Evolutionary conservation across 2,888 invertebrate species (phyloP).

Genomic region (Graphium colonna): DNA sequence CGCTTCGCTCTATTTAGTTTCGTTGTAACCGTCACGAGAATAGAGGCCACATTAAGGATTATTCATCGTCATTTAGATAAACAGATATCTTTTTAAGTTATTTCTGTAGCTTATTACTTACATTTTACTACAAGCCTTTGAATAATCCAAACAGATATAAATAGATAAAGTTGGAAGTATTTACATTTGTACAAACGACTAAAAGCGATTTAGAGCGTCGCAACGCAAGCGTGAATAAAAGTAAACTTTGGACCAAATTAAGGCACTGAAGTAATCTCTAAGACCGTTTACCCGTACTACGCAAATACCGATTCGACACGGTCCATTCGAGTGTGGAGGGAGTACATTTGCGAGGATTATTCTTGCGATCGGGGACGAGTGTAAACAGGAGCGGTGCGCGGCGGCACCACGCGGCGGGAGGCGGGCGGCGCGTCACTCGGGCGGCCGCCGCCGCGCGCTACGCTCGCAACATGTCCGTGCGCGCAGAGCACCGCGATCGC

Average conservation of each 20-base stretch:
- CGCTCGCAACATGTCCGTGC: conserved; percentile 76
- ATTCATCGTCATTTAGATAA: not conserved
- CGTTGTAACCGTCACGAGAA: conserved; percentile 30
- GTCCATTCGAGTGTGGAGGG: conserved; percentile 50
- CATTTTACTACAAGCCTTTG: no score
- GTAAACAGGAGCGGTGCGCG: conserved; percentile 63
- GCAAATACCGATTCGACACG: conserved; percentile 53
- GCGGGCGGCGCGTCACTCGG: conserved; percentile 56
- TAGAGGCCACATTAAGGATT: not conserved
- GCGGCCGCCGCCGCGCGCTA: conserved; percentile 74
- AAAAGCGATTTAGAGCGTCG: not conserved
- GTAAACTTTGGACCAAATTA: conserved; percentile 44
- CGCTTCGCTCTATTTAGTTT: conserved; percentile 66
- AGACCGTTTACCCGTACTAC: conserved; percentile 48
- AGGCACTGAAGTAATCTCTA: conserved; percentile 39
- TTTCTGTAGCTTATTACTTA: no score
- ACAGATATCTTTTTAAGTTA: not conserved
- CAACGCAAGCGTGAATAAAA: not conserved
- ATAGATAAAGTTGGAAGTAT: not conserved
- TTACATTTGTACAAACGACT: not conserved
- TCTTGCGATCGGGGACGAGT: conserved; percentile 48
- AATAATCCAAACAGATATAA: not conserved
- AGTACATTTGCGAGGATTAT: conserved; percentile 62
- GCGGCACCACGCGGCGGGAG: conserved; percentile 40
- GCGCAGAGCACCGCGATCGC: conserved; percentile 70